These are phyloP conservation scores for Gobio occitaniae DNA, from an alignment of 2,797 vertebrate genomes.

Conservation along the genomic window DNA sequence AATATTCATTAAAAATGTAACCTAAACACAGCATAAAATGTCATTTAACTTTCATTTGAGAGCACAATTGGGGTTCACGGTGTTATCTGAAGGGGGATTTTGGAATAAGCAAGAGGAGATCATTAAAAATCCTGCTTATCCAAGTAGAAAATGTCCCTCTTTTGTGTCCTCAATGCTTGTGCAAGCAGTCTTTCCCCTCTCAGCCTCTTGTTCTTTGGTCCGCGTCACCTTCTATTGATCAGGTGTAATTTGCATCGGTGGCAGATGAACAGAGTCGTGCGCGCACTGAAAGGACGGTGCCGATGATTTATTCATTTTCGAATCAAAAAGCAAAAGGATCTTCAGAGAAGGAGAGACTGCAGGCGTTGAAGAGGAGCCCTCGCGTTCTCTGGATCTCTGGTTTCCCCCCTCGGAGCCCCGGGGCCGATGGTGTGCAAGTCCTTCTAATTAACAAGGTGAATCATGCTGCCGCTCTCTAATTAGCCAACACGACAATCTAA, in stretches of 20 bases:
- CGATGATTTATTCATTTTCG: slow-evolving; percentile 99
- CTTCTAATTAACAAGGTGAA: slow-evolving; percentile 99
- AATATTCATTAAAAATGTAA: not conserved
- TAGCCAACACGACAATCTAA: slow-evolving; percentile 99
- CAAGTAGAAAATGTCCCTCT: slow-evolving; percentile 78
- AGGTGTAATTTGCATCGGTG: slow-evolving; percentile 95
- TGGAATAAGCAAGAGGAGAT: slow-evolving; percentile 63
- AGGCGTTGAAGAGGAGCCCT: slow-evolving; percentile 88
- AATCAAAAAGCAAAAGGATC: slow-evolving; percentile 96
- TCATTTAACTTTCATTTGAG: not conserved
- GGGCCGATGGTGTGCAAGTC: slow-evolving; percentile 94
- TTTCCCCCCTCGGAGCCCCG: slow-evolving; percentile 73
- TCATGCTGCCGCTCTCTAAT: slow-evolving; percentile 98
- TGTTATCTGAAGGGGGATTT: slow-evolving; percentile 55
- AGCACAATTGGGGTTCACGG: not conserved
- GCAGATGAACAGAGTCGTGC: slow-evolving; percentile 90
- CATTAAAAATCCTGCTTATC: slow-evolving; percentile 84
- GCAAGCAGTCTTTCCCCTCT: slow-evolving; percentile 71
- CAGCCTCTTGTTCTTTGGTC: slow-evolving; percentile 67
- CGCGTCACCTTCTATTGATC: slow-evolving; percentile 93
- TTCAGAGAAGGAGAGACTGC: slow-evolving; percentile 86
- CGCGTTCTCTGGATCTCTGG: slow-evolving; percentile 64
- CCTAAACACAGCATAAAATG: not conserved
- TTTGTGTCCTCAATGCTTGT: slow-evolving; percentile 73
- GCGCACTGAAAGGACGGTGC: slow-evolving; percentile 91